A percentile compares a stretch with the other conserved stretches of the same genome.
Evolutionary conservation across 2,888 invertebrate genomes (phyloP).

Genomic region (Sturmia bella): DNA sequence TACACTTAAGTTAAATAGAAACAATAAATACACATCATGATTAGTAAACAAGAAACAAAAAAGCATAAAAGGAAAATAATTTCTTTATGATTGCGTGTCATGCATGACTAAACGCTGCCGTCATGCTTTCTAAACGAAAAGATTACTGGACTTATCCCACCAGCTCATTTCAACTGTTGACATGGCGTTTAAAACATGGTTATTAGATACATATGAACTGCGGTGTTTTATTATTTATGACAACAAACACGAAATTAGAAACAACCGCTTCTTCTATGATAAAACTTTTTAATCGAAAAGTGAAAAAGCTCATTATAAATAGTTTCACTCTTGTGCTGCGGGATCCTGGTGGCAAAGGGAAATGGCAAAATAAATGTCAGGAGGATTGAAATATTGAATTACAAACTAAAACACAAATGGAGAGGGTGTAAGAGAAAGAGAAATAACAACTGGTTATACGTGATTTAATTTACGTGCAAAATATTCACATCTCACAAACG

Average conservation of each 20-base stretch:
- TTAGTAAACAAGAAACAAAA: neutral
- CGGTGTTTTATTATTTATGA: neutral
- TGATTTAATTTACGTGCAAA: constrained; percentile 65
- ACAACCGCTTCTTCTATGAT: neutral
- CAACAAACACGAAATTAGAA: neutral
- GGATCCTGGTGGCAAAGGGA: neutral
- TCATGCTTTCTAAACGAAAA: too few species aligned
- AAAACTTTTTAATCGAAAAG: constrained; percentile 26
- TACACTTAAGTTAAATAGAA: constrained; percentile 11
- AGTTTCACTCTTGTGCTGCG: neutral
- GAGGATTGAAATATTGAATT: neutral
- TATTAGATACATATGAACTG: too few species aligned
- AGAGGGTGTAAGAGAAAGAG: neutral
- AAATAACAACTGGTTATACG: constrained; percentile 52
- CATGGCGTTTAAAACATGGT: too few species aligned
- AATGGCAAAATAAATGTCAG: neutral
- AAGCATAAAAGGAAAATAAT: neutral
- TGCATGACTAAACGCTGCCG: neutral
- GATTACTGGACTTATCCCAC: too few species aligned
- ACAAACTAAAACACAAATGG: neutral
- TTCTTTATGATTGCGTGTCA: constrained; percentile 35
- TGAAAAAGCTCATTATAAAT: neutral
- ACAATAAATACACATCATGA: neutral
- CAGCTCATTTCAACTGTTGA: too few species aligned
- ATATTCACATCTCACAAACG: constrained; percentile 51